Evolutionary conservation across 2,888 invertebrate species (phyloP).

Genomic region (Sesia bembeciformis): DNA sequence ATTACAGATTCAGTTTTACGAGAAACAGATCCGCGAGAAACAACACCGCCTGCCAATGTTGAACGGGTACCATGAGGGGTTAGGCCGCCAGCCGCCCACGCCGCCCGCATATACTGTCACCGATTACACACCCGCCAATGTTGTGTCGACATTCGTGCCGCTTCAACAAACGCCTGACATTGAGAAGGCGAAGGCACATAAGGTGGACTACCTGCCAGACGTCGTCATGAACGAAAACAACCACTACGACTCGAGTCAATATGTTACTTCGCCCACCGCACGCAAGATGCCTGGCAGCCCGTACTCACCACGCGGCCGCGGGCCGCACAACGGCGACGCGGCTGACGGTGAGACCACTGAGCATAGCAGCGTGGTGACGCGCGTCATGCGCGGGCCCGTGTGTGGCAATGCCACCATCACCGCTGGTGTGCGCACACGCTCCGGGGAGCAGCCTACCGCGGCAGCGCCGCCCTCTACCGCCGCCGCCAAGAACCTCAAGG

Average conservation of each 20-base stretch:
- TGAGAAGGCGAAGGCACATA: slow-evolving; percentile 62
- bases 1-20: slow-evolving; percentile 67
- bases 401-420: slow-evolving; percentile 81
- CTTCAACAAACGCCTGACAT: slow-evolving; percentile 67
- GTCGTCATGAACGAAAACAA: slow-evolving; percentile 58
- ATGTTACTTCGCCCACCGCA: slow-evolving; percentile 13
- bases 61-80: slow-evolving; percentile 24
- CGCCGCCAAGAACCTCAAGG: slow-evolving; percentile 66
- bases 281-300: slow-evolving; percentile 4
- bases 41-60: slow-evolving; percentile 29
- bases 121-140: slow-evolving; percentile 58
- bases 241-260: slow-evolving; percentile 19
- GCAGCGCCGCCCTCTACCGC: slow-evolving; percentile 41
- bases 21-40: slow-evolving; percentile 60
- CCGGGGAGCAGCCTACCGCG: slow-evolving; percentile 45
- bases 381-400: slow-evolving; percentile 84
- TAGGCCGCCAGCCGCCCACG: slow-evolving; percentile 21
- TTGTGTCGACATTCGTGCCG: slow-evolving; percentile 58
- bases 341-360: slow-evolving; percentile 65
- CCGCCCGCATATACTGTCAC: slow-evolving; percentile 54
- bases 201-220: slow-evolving; percentile 62
- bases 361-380: slow-evolving; percentile 78
- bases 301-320: slow-evolving; percentile 49
- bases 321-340: slow-evolving; percentile 12
- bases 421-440: slow-evolving; percentile 72